Conservation (phyloP, 1,140 invertebrate genomes). For the Bradynema listronoti region DNA sequence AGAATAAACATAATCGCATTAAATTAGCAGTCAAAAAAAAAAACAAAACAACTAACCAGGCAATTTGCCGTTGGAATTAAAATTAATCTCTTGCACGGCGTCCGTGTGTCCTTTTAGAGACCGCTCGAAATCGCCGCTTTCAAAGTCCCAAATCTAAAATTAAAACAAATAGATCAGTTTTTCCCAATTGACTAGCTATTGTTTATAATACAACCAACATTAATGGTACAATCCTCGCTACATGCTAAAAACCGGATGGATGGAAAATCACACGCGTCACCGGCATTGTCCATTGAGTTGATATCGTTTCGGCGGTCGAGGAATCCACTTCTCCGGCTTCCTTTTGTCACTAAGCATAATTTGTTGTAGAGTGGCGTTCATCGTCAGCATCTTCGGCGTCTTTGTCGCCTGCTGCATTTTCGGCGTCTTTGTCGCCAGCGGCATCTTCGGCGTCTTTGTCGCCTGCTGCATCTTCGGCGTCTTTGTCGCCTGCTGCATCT, state of each 20-base stretch:
- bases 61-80: constrained; percentile 82
- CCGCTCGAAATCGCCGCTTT: constrained; percentile 93
- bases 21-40: too few species aligned
- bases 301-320: constrained; percentile 86
- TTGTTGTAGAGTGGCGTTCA: too few species aligned
- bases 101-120: constrained; percentile 97
- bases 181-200: too few species aligned
- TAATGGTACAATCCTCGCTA: constrained; percentile 95
- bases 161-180: background rate
- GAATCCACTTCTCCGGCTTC: constrained; percentile 92
- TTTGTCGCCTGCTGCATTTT: too few species aligned
- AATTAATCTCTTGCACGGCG: constrained; percentile 93
- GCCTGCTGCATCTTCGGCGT: too few species aligned
- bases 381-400: too few species aligned
- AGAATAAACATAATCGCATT: too few species aligned
- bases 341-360: constrained; percentile 59
- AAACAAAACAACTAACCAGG: constrained; percentile 71
- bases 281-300: constrained; percentile 79
- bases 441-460: too few species aligned
- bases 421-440: too few species aligned
- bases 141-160: constrained; percentile 87
- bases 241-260: constrained; percentile 84
- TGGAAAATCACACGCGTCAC: constrained; percentile 85
- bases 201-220: constrained; percentile 60
- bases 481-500: too few species aligned